Percentiles rank a stretch among this genome's conserved stretches.
These are phyloP conservation scores for Phyllotis vaccarum DNA, from an alignment of 2,797 vertebrate species.

Conservation along the genomic window DNA sequence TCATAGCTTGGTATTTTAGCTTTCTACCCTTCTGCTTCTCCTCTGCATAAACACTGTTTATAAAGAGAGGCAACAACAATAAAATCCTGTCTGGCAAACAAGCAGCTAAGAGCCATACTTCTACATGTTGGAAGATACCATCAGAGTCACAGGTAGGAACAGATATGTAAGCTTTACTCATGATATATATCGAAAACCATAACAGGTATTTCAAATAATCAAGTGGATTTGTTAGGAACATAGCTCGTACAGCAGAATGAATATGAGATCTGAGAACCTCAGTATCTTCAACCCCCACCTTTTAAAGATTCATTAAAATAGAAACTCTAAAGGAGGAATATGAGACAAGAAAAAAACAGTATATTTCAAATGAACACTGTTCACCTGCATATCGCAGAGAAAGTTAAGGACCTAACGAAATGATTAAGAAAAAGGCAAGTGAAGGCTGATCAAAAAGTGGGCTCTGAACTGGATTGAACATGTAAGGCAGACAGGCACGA, in stretches of 20 bases:
- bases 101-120: conserved; percentile 26
- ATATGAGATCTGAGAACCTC: conserved; percentile 46
- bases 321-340: conserved; percentile 65
- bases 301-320: conserved; percentile 67
- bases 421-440: conserved; percentile 70
- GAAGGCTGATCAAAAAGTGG: conserved; percentile 54
- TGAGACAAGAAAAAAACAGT: conserved; percentile 53
- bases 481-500: conserved; percentile 74
- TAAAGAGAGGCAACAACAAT: conserved; percentile 2
- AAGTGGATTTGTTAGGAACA: conserved; percentile 35
- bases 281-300: conserved; percentile 54
- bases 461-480: conserved; percentile 42
- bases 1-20: conserved; percentile 1
- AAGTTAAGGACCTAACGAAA: conserved; percentile 63
- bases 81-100: conserved; percentile 52
- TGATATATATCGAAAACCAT: background rate
- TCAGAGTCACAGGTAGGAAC: conserved; percentile 34
- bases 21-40: conserved; percentile 37
- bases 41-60: background rate
- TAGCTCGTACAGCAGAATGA: conserved; percentile 41
- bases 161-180: conserved; percentile 32
- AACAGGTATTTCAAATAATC: conserved; percentile 56
- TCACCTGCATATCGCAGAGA: conserved; percentile 36
- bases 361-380: conserved; percentile 42
- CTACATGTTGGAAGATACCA: conserved; percentile 21